Conservation (phyloP, 2,113 vertebrate species). For the Myiagra hebetior region DNA sequence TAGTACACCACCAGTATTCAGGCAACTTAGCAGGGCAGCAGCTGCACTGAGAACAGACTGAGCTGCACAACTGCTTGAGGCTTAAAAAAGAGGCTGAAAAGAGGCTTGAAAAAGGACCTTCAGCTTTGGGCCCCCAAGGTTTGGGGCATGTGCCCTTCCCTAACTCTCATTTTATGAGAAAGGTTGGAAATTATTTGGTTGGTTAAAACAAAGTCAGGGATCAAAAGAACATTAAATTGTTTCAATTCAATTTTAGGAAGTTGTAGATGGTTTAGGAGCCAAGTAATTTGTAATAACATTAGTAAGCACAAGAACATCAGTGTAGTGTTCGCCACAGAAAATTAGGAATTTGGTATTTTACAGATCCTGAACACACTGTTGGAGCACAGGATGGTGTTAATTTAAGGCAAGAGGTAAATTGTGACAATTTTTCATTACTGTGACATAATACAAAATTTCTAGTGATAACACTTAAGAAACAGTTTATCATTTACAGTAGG, state of each 20-base stretch:
- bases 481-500: neutral
- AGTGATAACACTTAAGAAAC: neutral
- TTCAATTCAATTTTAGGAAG: neutral
- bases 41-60: neutral
- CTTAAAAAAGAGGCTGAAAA: neutral
- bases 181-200: neutral
- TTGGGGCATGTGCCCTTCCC: no score
- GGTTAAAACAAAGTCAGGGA: neutral
- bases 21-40: neutral
- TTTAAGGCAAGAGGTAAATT: neutral
- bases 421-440: neutral
- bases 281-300: neutral
- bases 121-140: fast-evolving
- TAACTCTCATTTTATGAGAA: neutral
- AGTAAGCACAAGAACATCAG: neutral
- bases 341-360: neutral
- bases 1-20: neutral
- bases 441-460: neutral
- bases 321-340: neutral
- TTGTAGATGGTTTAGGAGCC: neutral
- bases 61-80: neutral
- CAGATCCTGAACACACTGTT: neutral
- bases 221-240: neutral
- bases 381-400: neutral
- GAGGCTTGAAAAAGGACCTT: neutral